A percentile compares a stretch with the other conserved stretches of the same genome.
These are phyloP conservation scores for Nestor notabilis DNA, from an alignment of 2,113 vertebrate species.

Conservation along the genomic window DNA sequence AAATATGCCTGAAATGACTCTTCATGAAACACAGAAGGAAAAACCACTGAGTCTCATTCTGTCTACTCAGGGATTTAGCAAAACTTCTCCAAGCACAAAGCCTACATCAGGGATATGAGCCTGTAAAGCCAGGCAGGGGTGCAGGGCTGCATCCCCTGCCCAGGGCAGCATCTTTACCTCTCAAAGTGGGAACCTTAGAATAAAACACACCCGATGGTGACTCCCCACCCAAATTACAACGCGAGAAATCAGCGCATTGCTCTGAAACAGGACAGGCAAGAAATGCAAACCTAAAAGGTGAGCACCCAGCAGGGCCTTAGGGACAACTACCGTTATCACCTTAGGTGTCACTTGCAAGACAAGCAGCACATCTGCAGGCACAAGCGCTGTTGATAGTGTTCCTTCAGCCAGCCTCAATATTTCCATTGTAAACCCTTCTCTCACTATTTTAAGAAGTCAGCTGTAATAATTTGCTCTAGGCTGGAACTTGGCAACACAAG, in stretches of 20 bases:
- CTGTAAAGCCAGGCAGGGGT: neutral
- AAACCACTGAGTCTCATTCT: neutral
- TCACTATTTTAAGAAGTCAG: slow-evolving; percentile 49
- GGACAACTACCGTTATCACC: neutral
- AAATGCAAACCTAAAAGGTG: neutral
- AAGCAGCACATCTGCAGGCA: neutral
- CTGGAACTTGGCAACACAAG: slow-evolving; percentile 48
- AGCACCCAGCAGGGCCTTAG: fast-evolving
- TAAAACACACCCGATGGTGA: neutral
- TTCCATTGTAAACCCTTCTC: slow-evolving; percentile 50
- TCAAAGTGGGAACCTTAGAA: fast-evolving
- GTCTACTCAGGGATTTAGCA: neutral
- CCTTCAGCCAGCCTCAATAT: neutral
- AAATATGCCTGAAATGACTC: neutral
- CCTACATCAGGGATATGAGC: neutral
- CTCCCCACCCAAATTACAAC: neutral
- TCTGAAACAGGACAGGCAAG: neutral
- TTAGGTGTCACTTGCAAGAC: neutral
- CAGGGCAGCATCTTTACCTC: neutral
- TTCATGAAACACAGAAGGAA: neutral
- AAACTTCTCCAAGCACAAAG: neutral
- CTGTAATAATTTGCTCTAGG: slow-evolving; percentile 47
- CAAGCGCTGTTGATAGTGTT: neutral
- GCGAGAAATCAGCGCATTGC: neutral
- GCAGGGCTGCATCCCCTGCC: neutral